Base-by-base conservation (phyloP, 2,113 vertebrate species). In the Festucalex cinctus region DNA sequence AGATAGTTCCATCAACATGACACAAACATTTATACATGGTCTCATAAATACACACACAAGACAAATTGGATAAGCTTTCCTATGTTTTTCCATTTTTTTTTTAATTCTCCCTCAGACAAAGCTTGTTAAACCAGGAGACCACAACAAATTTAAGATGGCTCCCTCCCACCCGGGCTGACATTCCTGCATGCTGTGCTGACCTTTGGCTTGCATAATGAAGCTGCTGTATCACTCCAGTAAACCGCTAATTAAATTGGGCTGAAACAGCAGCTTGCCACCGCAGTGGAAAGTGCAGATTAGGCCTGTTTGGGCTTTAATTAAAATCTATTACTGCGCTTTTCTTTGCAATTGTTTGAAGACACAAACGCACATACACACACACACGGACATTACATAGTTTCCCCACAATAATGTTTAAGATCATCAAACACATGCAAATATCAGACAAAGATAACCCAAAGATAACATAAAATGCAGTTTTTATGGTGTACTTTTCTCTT, bases 181-280 rank as follows among this genome's bases (percentile, higher is more conserved):
- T 75, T 64, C 84, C 73, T 59, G 53, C 71, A 53, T 46, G 67
- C 73, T 65, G 26, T 66, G 72, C 76, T 88, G 88, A 91, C 86
- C 87, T 88, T 86, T 91, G 87, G 79, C 86, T 75, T 82, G 66
- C 77, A 83, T 87, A 90, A 92, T 92, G 83, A 88, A 89, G 87
- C 81, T 65, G 69, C 80, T 85, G 77, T 83, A 83, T 89, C 88
- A 81, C 84, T 88, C 80, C 79, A 84, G 75, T 88, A 85, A 85
- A 84, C 81, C 71, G 81, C 78, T 88, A 88, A 90, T 91, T 89
- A 90, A 91, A 89, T 86, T 74, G 70, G 80, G 87, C 86, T 90
- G 85, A 91, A 89, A 79, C 83, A 88, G 87, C 88, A 87, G 83
- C 82, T 83, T 81, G 75, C 56, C 76, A 49, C 74, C 70, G 63